These are phyloP conservation scores for Bagarius yarrelli DNA, from an alignment of 2,113 vertebrate genomes.

Conservation along the genomic window DNA sequence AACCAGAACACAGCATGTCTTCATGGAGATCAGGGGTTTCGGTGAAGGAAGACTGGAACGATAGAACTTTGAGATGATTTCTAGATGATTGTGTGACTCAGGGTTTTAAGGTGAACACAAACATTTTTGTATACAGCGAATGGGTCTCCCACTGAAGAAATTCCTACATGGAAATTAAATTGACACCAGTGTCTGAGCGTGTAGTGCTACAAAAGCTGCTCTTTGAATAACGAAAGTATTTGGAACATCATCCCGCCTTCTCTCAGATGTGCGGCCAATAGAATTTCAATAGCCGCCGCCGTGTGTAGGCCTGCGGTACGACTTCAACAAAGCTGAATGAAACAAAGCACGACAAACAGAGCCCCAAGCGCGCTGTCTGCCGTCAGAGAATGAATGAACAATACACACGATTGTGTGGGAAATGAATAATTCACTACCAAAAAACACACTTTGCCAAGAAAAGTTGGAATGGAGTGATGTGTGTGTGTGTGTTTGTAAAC, in stretches of 20 bases:
- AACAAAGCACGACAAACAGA: slow-evolving; percentile 42
- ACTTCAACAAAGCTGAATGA: slow-evolving; percentile 12
- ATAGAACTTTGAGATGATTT: no score
- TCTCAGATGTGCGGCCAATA: neutral
- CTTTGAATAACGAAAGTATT: neutral
- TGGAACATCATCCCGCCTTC: neutral
- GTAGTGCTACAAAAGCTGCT: neutral
- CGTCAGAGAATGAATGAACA: slow-evolving; percentile 55
- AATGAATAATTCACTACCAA: slow-evolving; percentile 66
- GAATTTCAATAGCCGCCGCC: neutral
- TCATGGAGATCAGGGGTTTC: no score
- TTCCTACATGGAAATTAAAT: neutral
- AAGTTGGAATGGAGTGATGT: slow-evolving; percentile 57
- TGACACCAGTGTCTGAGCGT: neutral
- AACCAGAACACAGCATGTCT: no score
- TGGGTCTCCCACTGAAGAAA: neutral
- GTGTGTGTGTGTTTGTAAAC: neutral
- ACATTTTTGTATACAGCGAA: no score
- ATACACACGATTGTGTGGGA: slow-evolving; percentile 52
- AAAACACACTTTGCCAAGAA: slow-evolving; percentile 49
- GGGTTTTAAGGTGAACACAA: no score
- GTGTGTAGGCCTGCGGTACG: neutral
- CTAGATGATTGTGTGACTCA: no score
- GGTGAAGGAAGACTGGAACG: no score
- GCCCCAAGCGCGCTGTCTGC: slow-evolving; percentile 57